A percentile compares a stretch with the other conserved stretches of the same genome.
Evolutionary conservation across 2,113 vertebrate species (phyloP).

Genomic region (Anseranas semipalmata): DNA sequence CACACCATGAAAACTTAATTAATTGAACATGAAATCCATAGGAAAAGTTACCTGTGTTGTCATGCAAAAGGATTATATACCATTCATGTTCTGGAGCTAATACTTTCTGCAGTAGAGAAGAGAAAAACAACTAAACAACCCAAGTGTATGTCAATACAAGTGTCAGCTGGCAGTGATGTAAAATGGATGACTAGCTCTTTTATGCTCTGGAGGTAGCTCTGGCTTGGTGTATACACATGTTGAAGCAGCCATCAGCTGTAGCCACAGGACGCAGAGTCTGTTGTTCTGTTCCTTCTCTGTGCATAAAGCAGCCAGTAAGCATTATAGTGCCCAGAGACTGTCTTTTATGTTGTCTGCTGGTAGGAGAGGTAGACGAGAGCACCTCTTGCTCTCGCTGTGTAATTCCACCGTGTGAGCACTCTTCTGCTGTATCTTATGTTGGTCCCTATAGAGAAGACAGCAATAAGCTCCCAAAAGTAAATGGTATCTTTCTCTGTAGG

Average conservation of each 20-base stretch:
- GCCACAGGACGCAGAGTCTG: background rate
- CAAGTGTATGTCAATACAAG: background rate
- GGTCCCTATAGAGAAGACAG: background rate
- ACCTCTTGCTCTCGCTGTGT: background rate
- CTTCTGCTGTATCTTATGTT: background rate
- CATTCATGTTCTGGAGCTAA: background rate
- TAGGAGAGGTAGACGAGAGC: fast-evolving
- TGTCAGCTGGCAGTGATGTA: background rate
- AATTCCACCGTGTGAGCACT: fast-evolving
- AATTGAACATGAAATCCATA: background rate
- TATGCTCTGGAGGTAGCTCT: background rate
- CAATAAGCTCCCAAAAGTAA: background rate
- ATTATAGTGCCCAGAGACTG: background rate
- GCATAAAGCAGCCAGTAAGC: background rate
- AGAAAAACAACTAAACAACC: background rate
- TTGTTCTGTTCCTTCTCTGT: background rate
- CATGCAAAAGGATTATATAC: background rate
- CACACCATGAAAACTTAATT: background rate
- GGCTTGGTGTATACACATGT: fast-evolving
- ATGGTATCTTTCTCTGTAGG: background rate
- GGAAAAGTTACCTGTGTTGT: background rate
- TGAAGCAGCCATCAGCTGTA: background rate
- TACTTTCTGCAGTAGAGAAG: background rate
- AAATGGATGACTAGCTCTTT: background rate
- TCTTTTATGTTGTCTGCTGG: background rate